Evolutionary conservation across 2,888 invertebrate species (phyloP), one percentile per base, ranked within the genome.

Genomic region (Eristalis intricaria): DNA sequence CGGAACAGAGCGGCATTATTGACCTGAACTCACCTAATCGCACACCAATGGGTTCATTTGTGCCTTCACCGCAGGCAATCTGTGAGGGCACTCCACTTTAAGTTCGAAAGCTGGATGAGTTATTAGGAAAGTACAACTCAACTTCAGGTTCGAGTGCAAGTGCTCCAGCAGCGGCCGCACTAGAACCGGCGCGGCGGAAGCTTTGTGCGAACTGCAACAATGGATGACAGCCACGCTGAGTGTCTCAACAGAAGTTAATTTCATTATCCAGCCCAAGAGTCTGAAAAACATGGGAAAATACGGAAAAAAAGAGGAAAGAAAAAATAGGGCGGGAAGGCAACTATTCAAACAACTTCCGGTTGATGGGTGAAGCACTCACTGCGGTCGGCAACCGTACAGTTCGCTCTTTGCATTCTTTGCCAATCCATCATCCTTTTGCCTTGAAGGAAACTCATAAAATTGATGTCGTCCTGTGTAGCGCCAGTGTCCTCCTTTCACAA

Each of bases 211-310:
- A 50, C 43, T 65, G 65, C 68, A 80, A 74, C 80, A 80, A 73
- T 80, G 50, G 66, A 50, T 80, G 71, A 79, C 69, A 74, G 79
- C 38, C 29, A 64, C n/a, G 1, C n/a, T 23, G 10, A 58, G 40
- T 69, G 22, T 69, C 70, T 70, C 29, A 26, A 32, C 50, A 79
- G 75, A 84, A 71, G 70, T 69, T 80, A 80, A 79, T 80, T 80
- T 84, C 56, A 76, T 79, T 66, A 74, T 70, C 29, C 26, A 13
- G 15, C 50, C 19, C 50, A 50, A 50, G 50, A 50, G 50, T 1
- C 22, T 35, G 60, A 19, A 35, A 69, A 35, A 35, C 23, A 8
- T 5, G 22, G 26, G 4, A 23, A 11, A 58, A 2, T 58, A 23
- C 22, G 58, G 22, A 22, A 58, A 58, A 22, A 58, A 11, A 15